Base-by-base conservation (phyloP, 2,797 vertebrate genomes). In the Eidolon dupreanum region DNA sequence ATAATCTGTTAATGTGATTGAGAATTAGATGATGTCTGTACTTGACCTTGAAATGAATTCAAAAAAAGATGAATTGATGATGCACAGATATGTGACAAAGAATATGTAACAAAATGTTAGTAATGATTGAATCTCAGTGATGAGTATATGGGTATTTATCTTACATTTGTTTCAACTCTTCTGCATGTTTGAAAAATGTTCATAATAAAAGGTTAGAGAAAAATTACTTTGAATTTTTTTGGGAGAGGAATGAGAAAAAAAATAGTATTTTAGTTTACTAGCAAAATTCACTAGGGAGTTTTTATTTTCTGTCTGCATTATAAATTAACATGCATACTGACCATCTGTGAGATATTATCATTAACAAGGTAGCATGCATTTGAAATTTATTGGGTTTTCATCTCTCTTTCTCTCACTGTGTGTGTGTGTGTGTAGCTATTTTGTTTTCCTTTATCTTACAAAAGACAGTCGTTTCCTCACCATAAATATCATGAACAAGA, bases 401-500 rank as follows among this genome's bases (percentile, higher is more conserved):
- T 81, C 19, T 95, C 38, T 86, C 3, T 88, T 5, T 26, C 31
- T 89, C 26, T 89, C 3, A 16, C 49, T 49, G 49, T 49, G 49
- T 49, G 15, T 49, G 49, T 49, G 49, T 49, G 2, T 49, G 49
- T 49, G 49, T 17, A 49, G 49, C 97, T 99, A 99, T 98, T 99
- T 99, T 98, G 99, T 99, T 97, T 99, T 99, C 97, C 98, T 99
- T 24, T 98, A 99, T 94, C 98, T 99, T 93, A 99, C 99, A 97
- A 99, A 99, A 98, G 99, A 99, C 90, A 98, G 97, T 74, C 98
- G 96, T 81, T 98, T 99, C 93, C 98, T 99, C 81, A 99, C 99
- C 81, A 99, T 99, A 96, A 99, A 99, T 98, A 99, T 99, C 98
- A 99, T 98, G 98, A 99, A 99, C 98, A 99, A 99, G 97, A 99